A percentile compares a stretch with the other conserved stretches of the same genome.
These are phyloP conservation scores for Bombus vancouverensis DNA, from an alignment of 1,140 invertebrate genomes.

Conservation along the genomic window DNA sequence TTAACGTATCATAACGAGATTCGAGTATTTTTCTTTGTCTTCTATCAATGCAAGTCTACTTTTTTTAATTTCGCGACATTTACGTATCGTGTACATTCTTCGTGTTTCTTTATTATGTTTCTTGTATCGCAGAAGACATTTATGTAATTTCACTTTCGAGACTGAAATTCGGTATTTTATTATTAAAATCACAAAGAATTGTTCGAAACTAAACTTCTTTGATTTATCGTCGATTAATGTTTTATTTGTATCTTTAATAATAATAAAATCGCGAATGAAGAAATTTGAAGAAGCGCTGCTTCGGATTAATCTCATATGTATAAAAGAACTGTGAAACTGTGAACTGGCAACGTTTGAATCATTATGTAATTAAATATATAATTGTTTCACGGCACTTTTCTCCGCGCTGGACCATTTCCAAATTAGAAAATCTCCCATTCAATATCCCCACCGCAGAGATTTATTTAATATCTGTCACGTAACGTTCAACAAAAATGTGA, in stretches of 20 bases:
- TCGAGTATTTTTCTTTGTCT: no score
- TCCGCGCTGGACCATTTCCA: background rate
- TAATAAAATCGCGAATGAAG: no score
- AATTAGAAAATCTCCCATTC: background rate
- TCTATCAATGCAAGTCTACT: background rate
- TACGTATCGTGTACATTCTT: background rate
- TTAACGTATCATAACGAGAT: no score
- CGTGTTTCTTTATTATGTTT: background rate
- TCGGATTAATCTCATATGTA: no score
- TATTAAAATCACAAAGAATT: no score
- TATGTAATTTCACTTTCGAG: background rate
- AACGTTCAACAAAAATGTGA: constrained; percentile 9
- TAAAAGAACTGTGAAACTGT: no score
- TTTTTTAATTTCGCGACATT: background rate
- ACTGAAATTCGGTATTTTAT: no score
- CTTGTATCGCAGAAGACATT: background rate
- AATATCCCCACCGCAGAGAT: background rate
- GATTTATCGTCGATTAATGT: no score
- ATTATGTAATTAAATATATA: background rate
- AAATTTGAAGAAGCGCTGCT: no score
- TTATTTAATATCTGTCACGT: background rate
- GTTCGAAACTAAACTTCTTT: no score
- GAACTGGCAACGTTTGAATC: no score
- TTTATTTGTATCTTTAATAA: no score
- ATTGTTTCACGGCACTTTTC: background rate